phyloP scores from a whole-genome alignment of 2,888 invertebrate genomes.

The Drosophila peninsularis region DNA sequence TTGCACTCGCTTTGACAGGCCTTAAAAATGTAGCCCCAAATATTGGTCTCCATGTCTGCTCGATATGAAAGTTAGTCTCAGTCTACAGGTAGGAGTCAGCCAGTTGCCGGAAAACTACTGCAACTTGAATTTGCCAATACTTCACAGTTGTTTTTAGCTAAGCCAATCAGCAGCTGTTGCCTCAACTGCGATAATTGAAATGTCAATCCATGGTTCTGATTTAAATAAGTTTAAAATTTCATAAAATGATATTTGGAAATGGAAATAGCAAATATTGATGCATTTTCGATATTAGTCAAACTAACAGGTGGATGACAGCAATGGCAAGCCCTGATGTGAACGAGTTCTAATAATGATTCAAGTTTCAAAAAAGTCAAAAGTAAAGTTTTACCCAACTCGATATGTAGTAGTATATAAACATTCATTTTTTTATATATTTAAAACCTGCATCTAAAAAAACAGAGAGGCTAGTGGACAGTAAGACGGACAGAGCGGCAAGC shows the following conservation, averaged over 20 bases:
- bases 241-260: neutral
- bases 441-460: neutral
- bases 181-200: neutral
- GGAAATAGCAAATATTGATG: neutral
- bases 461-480: neutral
- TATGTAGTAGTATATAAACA: too few species aligned
- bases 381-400: too few species aligned
- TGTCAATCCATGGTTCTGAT: neutral
- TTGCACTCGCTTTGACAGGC: slow-evolving; percentile 41
- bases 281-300: too few species aligned
- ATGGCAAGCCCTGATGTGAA: too few species aligned
- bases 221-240: neutral
- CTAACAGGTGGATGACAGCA: too few species aligned
- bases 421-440: neutral
- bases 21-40: slow-evolving; percentile 23
- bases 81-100: slow-evolving; percentile 3
- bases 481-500: neutral
- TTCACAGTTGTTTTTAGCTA: neutral
- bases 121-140: neutral
- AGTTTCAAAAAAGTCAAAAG: too few species aligned
- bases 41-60: slow-evolving; percentile 16
- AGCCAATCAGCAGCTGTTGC: neutral
- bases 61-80: slow-evolving; percentile 41
- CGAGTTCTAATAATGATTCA: too few species aligned
- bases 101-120: slow-evolving; percentile 25